A percentile compares a stretch with the other conserved stretches of the same genome.
Evolutionary conservation across 2,113 vertebrate species (phyloP).

Genomic region (Daboia siamensis): DNA sequence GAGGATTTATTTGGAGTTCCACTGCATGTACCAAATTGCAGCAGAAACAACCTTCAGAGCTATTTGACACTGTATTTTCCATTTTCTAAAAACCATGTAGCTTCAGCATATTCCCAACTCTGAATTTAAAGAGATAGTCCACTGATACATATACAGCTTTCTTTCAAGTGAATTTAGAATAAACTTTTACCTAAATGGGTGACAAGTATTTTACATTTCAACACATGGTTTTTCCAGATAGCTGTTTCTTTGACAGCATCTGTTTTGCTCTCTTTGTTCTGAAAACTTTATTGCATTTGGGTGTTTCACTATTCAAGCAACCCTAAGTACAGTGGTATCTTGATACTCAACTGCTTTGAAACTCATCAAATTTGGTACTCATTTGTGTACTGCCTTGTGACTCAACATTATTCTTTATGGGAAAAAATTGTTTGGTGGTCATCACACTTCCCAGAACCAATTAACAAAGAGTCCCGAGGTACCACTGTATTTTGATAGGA

Average conservation of each 20-base stretch:
- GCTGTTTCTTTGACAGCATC: background rate
- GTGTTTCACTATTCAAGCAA: background rate
- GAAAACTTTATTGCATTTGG: background rate
- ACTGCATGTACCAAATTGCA: background rate
- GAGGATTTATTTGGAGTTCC: background rate
- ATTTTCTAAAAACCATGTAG: background rate
- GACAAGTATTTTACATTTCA: background rate
- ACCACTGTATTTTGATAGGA: background rate
- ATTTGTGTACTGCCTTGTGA: background rate
- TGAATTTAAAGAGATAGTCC: background rate
- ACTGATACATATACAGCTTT: background rate
- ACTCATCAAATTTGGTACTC: background rate
- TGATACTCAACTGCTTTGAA: background rate
- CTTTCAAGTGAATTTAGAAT: background rate
- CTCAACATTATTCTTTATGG: background rate
- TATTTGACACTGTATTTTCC: background rate
- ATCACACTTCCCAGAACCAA: background rate
- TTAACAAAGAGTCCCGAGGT: background rate
- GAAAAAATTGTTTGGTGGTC: background rate
- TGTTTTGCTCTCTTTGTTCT: background rate
- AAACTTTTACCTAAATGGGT: background rate
- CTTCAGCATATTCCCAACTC: background rate
- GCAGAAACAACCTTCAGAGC: background rate
- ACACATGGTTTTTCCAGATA: background rate
- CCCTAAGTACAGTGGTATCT: background rate